phyloP scores from a whole-genome alignment of 2,888 invertebrate species.

The Morpho helenor region DNA sequence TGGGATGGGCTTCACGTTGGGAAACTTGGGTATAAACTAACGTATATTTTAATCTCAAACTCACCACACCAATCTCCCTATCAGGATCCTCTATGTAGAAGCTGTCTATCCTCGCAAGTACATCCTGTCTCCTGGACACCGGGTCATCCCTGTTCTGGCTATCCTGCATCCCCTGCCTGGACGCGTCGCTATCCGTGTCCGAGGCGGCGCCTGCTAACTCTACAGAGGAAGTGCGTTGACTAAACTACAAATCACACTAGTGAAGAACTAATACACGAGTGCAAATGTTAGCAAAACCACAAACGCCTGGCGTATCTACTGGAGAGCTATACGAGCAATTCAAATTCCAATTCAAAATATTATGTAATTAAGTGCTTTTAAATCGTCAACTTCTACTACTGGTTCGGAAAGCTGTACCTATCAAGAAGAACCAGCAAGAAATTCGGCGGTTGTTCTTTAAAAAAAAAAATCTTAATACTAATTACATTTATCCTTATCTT shows the following conservation, averaged over 20 bases:
- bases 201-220: constrained; percentile 70
- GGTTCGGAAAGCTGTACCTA: too few relatives aligned
- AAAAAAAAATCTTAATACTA: too few relatives aligned
- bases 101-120: constrained; percentile 47
- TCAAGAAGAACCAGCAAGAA: too few relatives aligned
- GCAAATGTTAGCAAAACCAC: too few relatives aligned
- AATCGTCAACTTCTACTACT: too few relatives aligned
- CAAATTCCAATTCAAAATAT: too few relatives aligned
- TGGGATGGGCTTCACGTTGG: background rate
- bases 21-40: constrained; percentile 11
- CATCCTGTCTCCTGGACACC: constrained; percentile 36
- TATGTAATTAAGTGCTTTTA: too few relatives aligned
- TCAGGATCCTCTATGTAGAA: constrained; percentile 71
- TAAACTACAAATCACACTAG: background rate
- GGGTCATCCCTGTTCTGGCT: constrained; percentile 31
- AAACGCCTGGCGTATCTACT: too few relatives aligned
- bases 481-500: too few relatives aligned
- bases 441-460: too few relatives aligned
- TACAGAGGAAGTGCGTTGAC: constrained; percentile 31
- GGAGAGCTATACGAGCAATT: too few relatives aligned
- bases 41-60: constrained; percentile 19
- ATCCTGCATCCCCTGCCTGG: constrained; percentile 49
- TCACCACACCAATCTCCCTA: constrained; percentile 75
- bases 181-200: constrained; percentile 67
- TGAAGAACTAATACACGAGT: too few relatives aligned